Evolutionary conservation across 2,797 vertebrate species (phyloP).

Genomic region (Leptatherina wallacei): DNA sequence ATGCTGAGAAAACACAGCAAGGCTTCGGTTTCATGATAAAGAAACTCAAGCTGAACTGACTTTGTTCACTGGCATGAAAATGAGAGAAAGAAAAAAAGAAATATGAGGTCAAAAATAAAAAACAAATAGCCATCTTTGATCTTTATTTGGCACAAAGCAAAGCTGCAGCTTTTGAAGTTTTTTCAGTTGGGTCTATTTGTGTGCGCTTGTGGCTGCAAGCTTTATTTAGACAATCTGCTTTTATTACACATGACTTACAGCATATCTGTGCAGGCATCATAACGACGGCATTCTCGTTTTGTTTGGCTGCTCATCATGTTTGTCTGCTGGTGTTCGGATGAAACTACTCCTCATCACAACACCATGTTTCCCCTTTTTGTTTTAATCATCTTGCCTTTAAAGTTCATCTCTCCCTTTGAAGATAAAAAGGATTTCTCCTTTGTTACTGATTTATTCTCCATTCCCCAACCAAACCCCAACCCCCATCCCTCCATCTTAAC

Average conservation of each 20-base stretch:
- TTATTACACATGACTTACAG: constrained; percentile 34
- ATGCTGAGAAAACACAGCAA: constrained; percentile 7
- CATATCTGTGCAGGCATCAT: constrained; percentile 6
- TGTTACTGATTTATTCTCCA: constrained; percentile 44
- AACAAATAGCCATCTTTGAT: constrained; percentile 51
- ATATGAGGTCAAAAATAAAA: constrained; percentile 26
- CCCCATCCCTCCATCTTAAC: constrained; percentile 32
- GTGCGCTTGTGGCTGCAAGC: constrained; percentile 20
- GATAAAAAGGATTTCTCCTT: constrained; percentile 43
- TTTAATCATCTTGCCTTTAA: constrained; percentile 3
- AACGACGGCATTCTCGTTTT: constrained; percentile 20
- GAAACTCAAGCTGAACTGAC: not conserved
- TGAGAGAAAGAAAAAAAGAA: not conserved
- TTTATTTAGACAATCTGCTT: constrained; percentile 47
- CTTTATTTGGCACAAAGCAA: constrained; percentile 40
- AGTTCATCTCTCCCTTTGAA: constrained; percentile 43
- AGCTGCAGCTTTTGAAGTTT: constrained; percentile 35
- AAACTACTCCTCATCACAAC: not conserved
- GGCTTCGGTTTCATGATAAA: constrained; percentile 10
- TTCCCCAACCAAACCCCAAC: not conserved
- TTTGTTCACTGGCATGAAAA: constrained; percentile 3
- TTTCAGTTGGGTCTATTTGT: constrained; percentile 42
- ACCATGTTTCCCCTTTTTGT: not conserved
- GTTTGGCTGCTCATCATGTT: constrained; percentile 44
- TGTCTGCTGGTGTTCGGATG: constrained; percentile 32